Evolutionary conservation across 2,113 vertebrate species (phyloP).

Genomic region (Boulengeromyrus knoepffleri): DNA sequence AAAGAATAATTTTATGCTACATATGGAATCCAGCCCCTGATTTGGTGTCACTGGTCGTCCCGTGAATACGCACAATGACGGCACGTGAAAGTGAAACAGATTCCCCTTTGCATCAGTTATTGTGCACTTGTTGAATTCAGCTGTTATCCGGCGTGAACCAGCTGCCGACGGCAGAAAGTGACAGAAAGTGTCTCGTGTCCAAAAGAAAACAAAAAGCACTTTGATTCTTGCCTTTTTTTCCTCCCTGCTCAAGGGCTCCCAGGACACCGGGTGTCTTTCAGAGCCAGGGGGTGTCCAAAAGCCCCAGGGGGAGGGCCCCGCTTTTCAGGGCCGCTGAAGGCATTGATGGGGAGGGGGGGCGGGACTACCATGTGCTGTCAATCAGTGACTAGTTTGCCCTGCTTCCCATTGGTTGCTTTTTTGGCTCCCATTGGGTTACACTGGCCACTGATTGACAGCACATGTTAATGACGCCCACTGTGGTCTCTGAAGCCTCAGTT

Average conservation of each 20-base stretch:
- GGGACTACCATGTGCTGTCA: background rate
- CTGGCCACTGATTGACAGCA: background rate
- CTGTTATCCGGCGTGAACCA: conserved; percentile 69
- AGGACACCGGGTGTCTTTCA: conserved; percentile 32
- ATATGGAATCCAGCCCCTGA: background rate
- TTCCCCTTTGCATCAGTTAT: conserved; percentile 41
- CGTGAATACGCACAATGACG: conserved; percentile 50
- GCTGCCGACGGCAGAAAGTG: conserved; percentile 60
- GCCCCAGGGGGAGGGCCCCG: conserved; percentile 46
- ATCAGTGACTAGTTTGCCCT: background rate
- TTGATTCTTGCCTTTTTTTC: conserved; percentile 53
- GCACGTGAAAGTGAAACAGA: conserved; percentile 42
- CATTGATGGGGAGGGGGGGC: background rate
- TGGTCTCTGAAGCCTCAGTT: background rate
- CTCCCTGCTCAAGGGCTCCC: conserved; percentile 42
- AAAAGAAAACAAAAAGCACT: conserved; percentile 34
- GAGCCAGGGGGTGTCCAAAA: conserved; percentile 20
- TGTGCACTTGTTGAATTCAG: conserved; percentile 60
- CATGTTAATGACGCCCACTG: background rate
- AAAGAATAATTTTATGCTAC: background rate
- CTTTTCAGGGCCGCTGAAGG: conserved; percentile 33
- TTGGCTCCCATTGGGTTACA: background rate
- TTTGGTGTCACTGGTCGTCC: conserved; percentile 41
- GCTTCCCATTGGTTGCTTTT: background rate
- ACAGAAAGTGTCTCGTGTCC: background rate